Evolutionary conservation across 2,113 vertebrate species (phyloP).

Genomic region (Apodemus speciosus): DNA sequence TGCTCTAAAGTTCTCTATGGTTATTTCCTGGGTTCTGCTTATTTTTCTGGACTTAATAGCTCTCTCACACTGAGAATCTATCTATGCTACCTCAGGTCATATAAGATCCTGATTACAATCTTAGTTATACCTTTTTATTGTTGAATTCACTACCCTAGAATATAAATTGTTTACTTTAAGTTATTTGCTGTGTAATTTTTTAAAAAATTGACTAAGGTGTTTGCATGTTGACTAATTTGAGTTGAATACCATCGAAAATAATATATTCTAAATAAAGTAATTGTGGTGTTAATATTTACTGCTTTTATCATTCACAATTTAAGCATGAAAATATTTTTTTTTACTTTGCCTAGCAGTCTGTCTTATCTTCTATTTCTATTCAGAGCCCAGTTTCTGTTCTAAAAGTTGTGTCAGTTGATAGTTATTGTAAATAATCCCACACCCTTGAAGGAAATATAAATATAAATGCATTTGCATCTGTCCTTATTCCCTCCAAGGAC

Average conservation of each 20-base stretch:
- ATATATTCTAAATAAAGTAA: background rate
- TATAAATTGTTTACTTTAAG: background rate
- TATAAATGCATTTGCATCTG: constrained; percentile 70
- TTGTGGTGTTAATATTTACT: background rate
- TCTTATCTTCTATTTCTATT: constrained; percentile 57
- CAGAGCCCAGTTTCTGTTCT: constrained; percentile 8
- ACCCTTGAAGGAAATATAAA: constrained; percentile 47
- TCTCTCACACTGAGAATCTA: background rate
- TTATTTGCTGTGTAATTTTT: background rate
- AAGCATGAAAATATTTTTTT: background rate
- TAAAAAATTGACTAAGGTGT: background rate
- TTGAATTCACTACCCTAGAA: background rate
- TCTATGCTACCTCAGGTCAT: background rate
- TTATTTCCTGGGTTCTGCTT: background rate
- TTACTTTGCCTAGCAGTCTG: background rate
- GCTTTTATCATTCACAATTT: background rate
- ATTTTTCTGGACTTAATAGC: background rate
- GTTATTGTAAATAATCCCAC: constrained; percentile 54
- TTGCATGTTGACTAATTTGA: background rate
- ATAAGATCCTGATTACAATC: no score
- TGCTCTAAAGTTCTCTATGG: background rate
- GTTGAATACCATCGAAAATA: background rate
- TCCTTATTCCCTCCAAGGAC: constrained; percentile 57
- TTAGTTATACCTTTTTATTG: background rate
- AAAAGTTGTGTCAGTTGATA: constrained; percentile 68